Percentiles rank a stretch among this genome's conserved stretches.
Conservation (phyloP, 2,888 invertebrate species). For the Blera fallax region DNA sequence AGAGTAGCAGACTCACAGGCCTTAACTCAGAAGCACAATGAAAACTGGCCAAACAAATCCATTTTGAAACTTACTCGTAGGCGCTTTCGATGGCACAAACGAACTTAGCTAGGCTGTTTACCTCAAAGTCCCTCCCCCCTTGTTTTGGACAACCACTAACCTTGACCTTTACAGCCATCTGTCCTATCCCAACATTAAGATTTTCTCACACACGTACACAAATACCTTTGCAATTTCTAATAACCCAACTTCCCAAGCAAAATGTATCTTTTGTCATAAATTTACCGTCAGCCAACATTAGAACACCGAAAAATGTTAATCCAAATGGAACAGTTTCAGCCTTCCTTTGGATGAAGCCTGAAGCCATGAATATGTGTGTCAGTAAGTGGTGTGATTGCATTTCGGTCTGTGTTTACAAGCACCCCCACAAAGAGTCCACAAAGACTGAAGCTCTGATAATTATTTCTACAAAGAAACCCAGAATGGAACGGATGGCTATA, state of each 20-base stretch:
- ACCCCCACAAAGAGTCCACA: not conserved
- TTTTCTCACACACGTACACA: not conserved
- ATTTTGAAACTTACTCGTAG: too few relatives aligned
- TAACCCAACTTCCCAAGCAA: slow-evolving; percentile 29
- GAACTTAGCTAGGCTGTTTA: too few relatives aligned
- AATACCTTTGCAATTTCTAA: not conserved
- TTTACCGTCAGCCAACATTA: not conserved
- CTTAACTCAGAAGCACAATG: too few relatives aligned
- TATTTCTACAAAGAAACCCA: not conserved
- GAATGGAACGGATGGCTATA: not conserved
- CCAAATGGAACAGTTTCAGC: not conserved
- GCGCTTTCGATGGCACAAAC: too few relatives aligned
- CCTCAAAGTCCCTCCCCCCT: not conserved
- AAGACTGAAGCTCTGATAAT: slow-evolving; percentile 11
- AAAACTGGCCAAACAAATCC: too few relatives aligned
- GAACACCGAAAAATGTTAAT: slow-evolving; percentile 2
- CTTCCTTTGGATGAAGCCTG: not conserved
- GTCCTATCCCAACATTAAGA: not conserved
- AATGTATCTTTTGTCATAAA: slow-evolving; percentile 38
- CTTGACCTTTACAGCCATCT: slow-evolving; percentile 24
- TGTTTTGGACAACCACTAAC: not conserved
- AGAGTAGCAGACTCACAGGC: too few relatives aligned
- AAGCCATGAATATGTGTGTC: not conserved
- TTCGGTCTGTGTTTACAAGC: not conserved
- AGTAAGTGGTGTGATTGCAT: not conserved